A percentile compares a stretch with the other conserved stretches of the same genome.
Conservation (phyloP, 2,797 vertebrate genomes). For the Chelmon rostratus region DNA sequence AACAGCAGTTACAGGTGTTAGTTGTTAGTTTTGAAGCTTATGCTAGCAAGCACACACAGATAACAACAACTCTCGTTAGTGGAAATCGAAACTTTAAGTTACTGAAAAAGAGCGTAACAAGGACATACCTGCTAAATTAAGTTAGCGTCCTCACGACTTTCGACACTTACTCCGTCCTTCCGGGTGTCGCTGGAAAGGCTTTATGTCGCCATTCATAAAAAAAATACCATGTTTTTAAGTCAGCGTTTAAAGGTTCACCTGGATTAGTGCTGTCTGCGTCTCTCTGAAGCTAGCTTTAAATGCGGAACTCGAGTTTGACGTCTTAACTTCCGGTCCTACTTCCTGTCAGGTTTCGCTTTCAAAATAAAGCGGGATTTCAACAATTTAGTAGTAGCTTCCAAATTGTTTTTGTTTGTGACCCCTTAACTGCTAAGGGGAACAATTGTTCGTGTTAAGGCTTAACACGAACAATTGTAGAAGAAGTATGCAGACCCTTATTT, state of each 20-base stretch:
- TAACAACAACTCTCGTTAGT: not conserved
- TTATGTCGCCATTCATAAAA: too few relatives aligned
- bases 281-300: conserved; percentile 34
- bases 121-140: conserved; percentile 10
- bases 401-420: not conserved
- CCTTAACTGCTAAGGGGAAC: too few relatives aligned
- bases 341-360: not conserved
- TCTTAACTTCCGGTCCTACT: not conserved
- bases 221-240: not conserved
- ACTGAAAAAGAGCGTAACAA: not conserved
- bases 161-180: not conserved
- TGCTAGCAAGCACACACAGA: not conserved
- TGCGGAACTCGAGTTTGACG: conserved; percentile 38
- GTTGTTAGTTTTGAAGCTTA: not conserved
- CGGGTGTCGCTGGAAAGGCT: accelerated
- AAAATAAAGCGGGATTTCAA: conserved; percentile 36
- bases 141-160: not conserved
- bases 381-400: not conserved
- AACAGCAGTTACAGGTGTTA: accelerated
- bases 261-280: not conserved
- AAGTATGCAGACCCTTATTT: too few relatives aligned
- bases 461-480: too few relatives aligned
- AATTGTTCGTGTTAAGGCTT: too few relatives aligned
- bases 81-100: conserved; percentile 67
- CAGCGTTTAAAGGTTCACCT: accelerated